Conservation (phyloP, 2,888 invertebrate genomes). For the Conus canariensis region DNA sequence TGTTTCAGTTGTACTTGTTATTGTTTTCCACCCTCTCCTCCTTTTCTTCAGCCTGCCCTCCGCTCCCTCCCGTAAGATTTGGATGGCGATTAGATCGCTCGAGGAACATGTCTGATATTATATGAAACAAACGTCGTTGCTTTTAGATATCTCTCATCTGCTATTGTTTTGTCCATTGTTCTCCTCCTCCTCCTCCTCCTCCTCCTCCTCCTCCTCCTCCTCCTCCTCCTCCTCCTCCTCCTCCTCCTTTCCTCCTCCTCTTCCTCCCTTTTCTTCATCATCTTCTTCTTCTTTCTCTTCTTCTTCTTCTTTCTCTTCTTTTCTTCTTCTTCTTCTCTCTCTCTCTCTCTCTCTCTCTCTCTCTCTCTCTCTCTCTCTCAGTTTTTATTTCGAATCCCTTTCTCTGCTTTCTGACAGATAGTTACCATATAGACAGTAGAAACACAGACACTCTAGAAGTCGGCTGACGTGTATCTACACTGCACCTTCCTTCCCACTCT, state of each 20-base stretch:
- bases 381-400: not conserved
- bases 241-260: not conserved
- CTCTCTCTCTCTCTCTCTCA: not conserved
- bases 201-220: not conserved
- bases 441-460: not conserved
- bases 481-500: not conserved
- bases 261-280: not conserved
- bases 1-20: not conserved
- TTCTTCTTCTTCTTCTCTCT: not conserved
- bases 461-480: no score
- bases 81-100: no score
- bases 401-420: no score
- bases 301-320: not conserved
- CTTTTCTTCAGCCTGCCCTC: not conserved
- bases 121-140: not conserved
- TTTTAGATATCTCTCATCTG: not conserved
- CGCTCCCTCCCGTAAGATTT: not conserved
- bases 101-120: no score
- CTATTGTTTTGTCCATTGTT: not conserved
- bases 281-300: not conserved
- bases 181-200: conserved; percentile 8
- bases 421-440: no score
- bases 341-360: conserved; percentile 27
- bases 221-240: not conserved
- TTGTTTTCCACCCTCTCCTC: not conserved